Conservation (phyloP, 2,797 vertebrate species). For the Taenioides sp. region DNA sequence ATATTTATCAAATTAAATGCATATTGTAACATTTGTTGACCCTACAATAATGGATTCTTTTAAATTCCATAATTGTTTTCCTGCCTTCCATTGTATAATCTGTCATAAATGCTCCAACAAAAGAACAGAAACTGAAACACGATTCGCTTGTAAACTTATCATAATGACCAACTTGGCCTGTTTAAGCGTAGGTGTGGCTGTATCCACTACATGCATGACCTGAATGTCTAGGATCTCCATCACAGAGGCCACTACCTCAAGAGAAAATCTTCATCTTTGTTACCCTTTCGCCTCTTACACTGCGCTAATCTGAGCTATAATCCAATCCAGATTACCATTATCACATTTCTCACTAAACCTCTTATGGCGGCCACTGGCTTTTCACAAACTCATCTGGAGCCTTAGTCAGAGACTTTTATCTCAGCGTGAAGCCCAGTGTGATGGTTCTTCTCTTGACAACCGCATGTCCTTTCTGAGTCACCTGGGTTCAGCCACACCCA, state of each 20-base stretch:
- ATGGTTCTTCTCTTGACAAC: slow-evolving; percentile 18
- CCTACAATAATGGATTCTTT: background rate
- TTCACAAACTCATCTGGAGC: slow-evolving; percentile 41
- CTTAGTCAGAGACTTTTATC: slow-evolving; percentile 49
- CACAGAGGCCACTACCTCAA: slow-evolving; percentile 21
- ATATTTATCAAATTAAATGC: background rate
- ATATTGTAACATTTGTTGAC: background rate
- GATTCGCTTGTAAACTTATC: background rate
- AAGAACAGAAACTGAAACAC: background rate
- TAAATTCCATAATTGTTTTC: background rate
- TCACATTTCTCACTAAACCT: slow-evolving; percentile 60
- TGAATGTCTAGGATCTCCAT: background rate
- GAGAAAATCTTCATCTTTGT: slow-evolving; percentile 24
- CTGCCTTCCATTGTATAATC: background rate
- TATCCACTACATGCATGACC: background rate
- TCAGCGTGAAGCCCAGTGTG: slow-evolving; percentile 30
- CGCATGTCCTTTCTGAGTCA: slow-evolving; percentile 39
- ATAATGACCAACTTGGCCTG: background rate
- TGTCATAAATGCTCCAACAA: background rate
- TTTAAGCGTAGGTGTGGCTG: background rate
- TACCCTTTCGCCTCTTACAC: slow-evolving; percentile 31
- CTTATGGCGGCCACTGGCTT: slow-evolving; percentile 36
- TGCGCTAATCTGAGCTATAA: slow-evolving; percentile 50
- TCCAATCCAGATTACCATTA: slow-evolving; percentile 55
- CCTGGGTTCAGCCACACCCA: slow-evolving; percentile 30